Conservation (phyloP, 2,797 vertebrate genomes). For the Pangasius larnaudii region DNA sequence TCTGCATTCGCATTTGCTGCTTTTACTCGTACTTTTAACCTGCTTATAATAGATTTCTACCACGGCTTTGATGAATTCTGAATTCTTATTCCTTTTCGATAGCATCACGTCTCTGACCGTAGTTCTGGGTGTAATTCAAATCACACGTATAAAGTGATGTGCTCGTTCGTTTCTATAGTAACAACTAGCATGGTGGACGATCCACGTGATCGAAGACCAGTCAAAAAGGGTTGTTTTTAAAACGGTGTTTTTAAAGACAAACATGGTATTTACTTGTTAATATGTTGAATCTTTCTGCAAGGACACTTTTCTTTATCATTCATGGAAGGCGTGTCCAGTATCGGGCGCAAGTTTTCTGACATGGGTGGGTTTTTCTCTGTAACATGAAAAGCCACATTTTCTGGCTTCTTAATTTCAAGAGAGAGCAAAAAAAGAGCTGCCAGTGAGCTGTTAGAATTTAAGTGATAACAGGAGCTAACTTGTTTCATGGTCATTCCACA, state of each 20-base stretch:
- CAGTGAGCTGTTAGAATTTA: not conserved
- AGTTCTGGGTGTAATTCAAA: not conserved
- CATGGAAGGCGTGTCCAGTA: not conserved
- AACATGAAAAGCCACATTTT: not conserved
- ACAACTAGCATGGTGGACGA: not conserved
- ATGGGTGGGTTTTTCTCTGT: not conserved
- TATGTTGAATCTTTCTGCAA: not conserved
- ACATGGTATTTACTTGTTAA: not conserved
- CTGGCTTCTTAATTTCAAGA: not conserved
- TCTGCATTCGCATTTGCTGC: not conserved
- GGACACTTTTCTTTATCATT: not conserved
- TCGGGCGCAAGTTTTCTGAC: not conserved
- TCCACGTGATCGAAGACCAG: not conserved
- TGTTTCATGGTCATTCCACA: not conserved
- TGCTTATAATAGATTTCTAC: not conserved
- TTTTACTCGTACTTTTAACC: not conserved
- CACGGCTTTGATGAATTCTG: not conserved
- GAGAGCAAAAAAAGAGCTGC: not conserved
- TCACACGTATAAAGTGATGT: not conserved
- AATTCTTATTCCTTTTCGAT: not conserved
- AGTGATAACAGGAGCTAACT: not conserved
- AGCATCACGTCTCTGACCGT: not conserved
- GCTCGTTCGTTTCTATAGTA: not conserved
- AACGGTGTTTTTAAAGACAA: not conserved
- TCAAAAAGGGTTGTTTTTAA: not conserved